These are phyloP conservation scores for Clarias batrachus DNA, from an alignment of 2,113 vertebrate species.

Conservation along the genomic window DNA sequence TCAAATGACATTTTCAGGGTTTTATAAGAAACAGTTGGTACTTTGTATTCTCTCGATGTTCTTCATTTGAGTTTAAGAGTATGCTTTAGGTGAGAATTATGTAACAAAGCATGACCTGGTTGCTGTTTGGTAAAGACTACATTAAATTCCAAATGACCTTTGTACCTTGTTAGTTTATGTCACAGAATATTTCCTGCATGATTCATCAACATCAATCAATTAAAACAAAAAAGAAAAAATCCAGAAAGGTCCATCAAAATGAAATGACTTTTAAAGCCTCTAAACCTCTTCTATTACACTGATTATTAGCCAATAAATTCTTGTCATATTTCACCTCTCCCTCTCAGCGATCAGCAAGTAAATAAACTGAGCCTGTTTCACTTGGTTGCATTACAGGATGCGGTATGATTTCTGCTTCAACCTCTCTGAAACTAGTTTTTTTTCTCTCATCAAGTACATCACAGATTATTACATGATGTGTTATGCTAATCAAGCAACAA, in stretches of 20 bases:
- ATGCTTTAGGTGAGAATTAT: background rate
- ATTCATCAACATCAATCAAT: background rate
- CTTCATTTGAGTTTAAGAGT: background rate
- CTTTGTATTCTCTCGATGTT: background rate
- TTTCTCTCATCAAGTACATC: background rate
- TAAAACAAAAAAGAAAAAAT: background rate
- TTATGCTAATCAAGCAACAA: background rate
- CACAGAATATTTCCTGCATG: background rate
- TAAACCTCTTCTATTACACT: background rate
- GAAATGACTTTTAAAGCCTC: background rate
- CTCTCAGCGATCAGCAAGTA: background rate
- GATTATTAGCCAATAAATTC: background rate
- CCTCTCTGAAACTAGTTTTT: background rate
- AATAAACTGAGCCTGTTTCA: background rate
- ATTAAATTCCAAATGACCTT: background rate
- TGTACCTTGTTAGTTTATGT: background rate
- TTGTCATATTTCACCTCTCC: background rate
- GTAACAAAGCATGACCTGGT: background rate
- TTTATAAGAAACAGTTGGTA: too few relatives aligned
- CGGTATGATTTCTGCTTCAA: background rate
- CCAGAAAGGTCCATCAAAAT: background rate
- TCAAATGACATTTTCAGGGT: background rate
- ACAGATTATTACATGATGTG: background rate
- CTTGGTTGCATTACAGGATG: background rate
- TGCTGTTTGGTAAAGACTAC: background rate